phyloP scores from a whole-genome alignment of 1,140 invertebrate species.

The Drosophila kikkawai region DNA sequence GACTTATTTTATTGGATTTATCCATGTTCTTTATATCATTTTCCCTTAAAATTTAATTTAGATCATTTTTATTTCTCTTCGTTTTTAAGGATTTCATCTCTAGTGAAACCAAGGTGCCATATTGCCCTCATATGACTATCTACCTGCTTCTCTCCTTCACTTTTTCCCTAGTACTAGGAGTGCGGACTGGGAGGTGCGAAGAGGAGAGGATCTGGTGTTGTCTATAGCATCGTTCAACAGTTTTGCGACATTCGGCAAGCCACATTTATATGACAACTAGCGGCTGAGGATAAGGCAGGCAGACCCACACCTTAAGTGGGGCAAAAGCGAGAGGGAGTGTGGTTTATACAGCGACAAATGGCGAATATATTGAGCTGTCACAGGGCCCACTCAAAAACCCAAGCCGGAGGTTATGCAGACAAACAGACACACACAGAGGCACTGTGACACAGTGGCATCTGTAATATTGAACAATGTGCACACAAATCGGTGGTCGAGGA shows the following conservation, averaged over 20 bases:
- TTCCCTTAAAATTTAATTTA: too few species aligned
- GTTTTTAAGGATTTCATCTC: not conserved
- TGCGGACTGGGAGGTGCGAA: not conserved
- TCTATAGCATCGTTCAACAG: slow-evolving; percentile 72
- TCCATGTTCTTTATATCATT: too few species aligned
- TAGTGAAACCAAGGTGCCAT: not conserved
- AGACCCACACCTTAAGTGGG: slow-evolving; percentile 34
- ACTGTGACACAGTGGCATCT: slow-evolving; percentile 29
- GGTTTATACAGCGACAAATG: slow-evolving; percentile 76
- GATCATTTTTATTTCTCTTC: not conserved
- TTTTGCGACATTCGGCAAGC: slow-evolving; percentile 69
- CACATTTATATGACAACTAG: slow-evolving; percentile 59
- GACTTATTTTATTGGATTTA: too few species aligned
- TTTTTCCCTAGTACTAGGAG: not conserved
- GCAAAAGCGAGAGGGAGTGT: slow-evolving; percentile 29
- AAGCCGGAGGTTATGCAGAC: slow-evolving; percentile 45
- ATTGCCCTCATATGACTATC: not conserved
- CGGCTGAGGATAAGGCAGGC: slow-evolving; percentile 4
- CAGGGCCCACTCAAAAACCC: slow-evolving; percentile 54
- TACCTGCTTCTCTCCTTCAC: not conserved
- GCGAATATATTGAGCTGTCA: slow-evolving; percentile 84
- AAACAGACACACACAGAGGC: slow-evolving; percentile 33
- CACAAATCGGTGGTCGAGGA: slow-evolving; percentile 43
- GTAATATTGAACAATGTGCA: slow-evolving; percentile 73
- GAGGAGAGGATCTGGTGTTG: slow-evolving; percentile 22